Evolutionary conservation across 2,113 vertebrate genomes (phyloP), one percentile per base, ranked within the genome.

Genomic region (Patagioenas fasciata): DNA sequence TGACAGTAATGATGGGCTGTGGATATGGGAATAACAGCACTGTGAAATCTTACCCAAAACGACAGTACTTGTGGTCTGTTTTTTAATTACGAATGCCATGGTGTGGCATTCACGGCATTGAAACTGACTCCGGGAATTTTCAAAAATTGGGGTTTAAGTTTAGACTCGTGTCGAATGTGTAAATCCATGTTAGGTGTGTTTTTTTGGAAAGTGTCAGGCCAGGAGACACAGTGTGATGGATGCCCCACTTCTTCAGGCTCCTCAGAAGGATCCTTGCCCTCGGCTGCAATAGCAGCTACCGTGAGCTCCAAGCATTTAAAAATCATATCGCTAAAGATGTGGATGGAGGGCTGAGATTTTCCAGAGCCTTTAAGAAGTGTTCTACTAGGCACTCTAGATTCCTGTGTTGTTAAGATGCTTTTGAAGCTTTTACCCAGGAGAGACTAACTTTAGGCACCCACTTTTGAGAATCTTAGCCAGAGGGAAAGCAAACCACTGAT

Each of bases 301-400:
- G 28, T 47, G 85, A 93, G 54, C 75, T 57, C 48, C 0, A 3
- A 82, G 53, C 16, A 1, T 70, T 95, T 61, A 29, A 62, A 88
- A 93, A 64, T 74, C 18, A 0, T 88, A 58, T 88, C 29, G 0
- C 69, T 86, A 23, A 74, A 62, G 64, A 93, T 64, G 88, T 71
- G 85, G 74, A 82, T 62, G 71, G 51, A 83, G 15, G 36, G 36
- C 40, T 96, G 94, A 95, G 75, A 34, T 71, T 95, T 93, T 95
- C 92, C 95, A 95, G 93, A 96, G 74, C 90, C 85, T 86, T 93
- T 61, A 90, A 85, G 93, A 85, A 93, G 79, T 70, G 66, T 88
- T 95, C 73, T 77, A 56, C 2, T 19, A 80, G 82, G 56, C 82
- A 64, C 75, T 91, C 44, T 83, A 32, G 85, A 90, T 74, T 96